Base-by-base conservation (phyloP, 2,888 invertebrate species). In the Pammene aurita region DNA sequence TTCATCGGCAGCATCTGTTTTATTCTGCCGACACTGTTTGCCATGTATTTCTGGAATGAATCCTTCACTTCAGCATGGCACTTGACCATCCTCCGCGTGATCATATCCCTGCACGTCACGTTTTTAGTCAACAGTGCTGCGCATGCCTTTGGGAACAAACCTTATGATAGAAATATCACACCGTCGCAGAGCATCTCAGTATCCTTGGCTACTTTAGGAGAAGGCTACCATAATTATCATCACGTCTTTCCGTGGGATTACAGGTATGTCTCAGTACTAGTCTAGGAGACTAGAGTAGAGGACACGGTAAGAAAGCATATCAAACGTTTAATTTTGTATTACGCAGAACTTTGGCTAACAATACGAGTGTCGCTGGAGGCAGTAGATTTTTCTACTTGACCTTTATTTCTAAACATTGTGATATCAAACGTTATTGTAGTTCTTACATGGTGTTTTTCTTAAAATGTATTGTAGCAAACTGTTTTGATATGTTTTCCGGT, bases 111-210 rank as follows among this genome's bases (percentile, higher is more conserved):
- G 74, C 96, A 98, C 84, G 93, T 95, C 42, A 98, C 98, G 0
- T 98, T 98, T 98, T 91, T 97, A 72, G 97, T 98, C 6, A 98
- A 98, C 88, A 97, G 97, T 77, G 97, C 96, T 1, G 98, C 98
- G 0, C 98, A 98, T 83, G 95, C 96, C 77, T 98, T 96, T 92
- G 98, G 98, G 73, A 96, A 94, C 83, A 96, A 95, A 78, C 98
- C 98, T 0, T 98, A 97, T 85, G 98, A 98, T 85, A 94, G 94
- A 95, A 95, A 85, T 90, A 93, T 85, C 16, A 55, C 34, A 16
- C 41, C 68, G 0, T 48, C 68, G 0, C 57, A 68, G 44, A 63
- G 35, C 52, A 35, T 63, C 7, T 16, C 44, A 5, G 44, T 63
- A 18, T 56, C 63, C 0, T 2, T 68, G 10, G 44, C 68, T 7